Conservation (phyloP, 1,140 invertebrate species). For the Drosophila melanica region DNA sequence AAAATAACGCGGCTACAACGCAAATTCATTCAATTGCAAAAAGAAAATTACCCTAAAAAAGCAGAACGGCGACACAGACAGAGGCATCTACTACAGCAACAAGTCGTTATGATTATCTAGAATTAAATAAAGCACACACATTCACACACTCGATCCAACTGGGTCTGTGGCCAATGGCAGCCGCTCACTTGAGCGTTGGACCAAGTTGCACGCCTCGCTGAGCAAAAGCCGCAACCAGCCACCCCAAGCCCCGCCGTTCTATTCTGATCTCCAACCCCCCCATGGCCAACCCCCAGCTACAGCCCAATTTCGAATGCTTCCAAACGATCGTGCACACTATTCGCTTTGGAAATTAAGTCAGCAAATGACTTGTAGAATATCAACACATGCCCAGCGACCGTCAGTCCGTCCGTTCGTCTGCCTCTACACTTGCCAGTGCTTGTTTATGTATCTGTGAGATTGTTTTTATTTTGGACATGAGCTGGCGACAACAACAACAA, state of each 20-base stretch:
- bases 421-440: background rate
- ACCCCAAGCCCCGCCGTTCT: constrained; percentile 8
- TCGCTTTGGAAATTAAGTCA: constrained; percentile 82
- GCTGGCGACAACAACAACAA: constrained; percentile 57
- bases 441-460: constrained; percentile 53
- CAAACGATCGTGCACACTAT: constrained; percentile 47
- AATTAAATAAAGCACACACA: constrained; percentile 78
- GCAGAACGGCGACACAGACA: constrained; percentile 12
- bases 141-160: constrained; percentile 20
- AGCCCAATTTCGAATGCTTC: constrained; percentile 24
- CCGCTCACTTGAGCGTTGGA: constrained; percentile 65
- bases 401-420: background rate
- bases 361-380: constrained; percentile 84
- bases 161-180: constrained; percentile 63
- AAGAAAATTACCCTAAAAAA: constrained; percentile 83
- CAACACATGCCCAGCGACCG: constrained; percentile 47
- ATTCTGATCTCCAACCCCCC: constrained; percentile 19
- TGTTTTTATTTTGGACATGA: constrained; percentile 65
- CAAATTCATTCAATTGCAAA: constrained; percentile 83
- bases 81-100: constrained; percentile 55
- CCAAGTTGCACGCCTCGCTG: constrained; percentile 83
- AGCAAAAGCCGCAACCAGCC: constrained; percentile 55
- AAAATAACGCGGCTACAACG: constrained; percentile 58
- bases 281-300: background rate
- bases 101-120: constrained; percentile 82